Evolutionary conservation across 2,113 vertebrate genomes (phyloP).

Genomic region (Spheniscus mendiculus): DNA sequence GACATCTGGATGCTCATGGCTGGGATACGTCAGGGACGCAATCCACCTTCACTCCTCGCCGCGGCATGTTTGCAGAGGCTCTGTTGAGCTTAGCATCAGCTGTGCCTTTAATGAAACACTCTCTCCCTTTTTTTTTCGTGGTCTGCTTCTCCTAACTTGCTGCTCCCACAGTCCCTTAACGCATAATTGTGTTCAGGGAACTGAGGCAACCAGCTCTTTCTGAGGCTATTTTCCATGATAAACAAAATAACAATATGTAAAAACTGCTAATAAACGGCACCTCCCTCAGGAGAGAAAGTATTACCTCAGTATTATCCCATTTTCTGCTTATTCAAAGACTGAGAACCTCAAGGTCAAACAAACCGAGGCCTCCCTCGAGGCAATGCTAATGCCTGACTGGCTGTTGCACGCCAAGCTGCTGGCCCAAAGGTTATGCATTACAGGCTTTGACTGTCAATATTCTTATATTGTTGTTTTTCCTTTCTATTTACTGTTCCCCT

Average conservation of each 20-base stretch:
- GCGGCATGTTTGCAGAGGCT: background rate
- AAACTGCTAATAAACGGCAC: background rate
- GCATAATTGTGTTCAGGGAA: background rate
- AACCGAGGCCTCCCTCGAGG: background rate
- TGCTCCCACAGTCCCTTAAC: background rate
- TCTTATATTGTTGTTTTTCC: background rate
- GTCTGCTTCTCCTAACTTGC: background rate
- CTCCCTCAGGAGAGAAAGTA: background rate
- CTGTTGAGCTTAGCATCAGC: background rate
- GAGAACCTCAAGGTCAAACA: slow-evolving; percentile 23
- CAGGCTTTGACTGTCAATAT: background rate
- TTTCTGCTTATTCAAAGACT: slow-evolving; percentile 12
- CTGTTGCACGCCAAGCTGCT: background rate
- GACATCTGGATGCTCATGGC: no score
- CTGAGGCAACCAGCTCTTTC: background rate
- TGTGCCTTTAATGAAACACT: background rate
- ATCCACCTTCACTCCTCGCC: accelerated
- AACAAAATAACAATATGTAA: slow-evolving; percentile 19
- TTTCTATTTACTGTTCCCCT: background rate
- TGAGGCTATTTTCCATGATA: slow-evolving; percentile 13
- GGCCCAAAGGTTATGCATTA: background rate
- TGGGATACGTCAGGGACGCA: background rate
- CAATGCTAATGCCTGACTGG: background rate
- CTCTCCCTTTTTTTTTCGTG: background rate
- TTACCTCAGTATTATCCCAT: background rate